Conservation (phyloP, 2,888 invertebrate species). For the Griposia aprilina region DNA sequence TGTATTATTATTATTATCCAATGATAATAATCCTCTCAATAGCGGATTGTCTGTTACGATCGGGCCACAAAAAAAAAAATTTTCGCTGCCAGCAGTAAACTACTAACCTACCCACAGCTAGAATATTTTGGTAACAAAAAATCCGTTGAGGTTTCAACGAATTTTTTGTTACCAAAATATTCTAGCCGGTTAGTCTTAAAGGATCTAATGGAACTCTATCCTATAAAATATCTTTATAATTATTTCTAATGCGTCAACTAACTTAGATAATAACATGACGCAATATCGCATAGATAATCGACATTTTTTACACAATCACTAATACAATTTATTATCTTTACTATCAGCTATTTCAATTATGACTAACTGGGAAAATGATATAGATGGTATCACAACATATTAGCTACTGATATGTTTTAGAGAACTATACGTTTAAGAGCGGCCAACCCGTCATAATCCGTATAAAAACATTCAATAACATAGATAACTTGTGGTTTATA, state of each 20-base stretch:
- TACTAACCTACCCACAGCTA: too few species aligned
- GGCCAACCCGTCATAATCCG: too few species aligned
- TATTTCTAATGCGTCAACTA: conserved; percentile 13
- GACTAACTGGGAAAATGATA: conserved; percentile 25
- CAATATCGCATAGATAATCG: conserved; percentile 15
- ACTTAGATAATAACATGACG: conserved; percentile 30
- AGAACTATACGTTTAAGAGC: too few species aligned
- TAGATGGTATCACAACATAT: too few species aligned
- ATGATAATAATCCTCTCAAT: too few species aligned
- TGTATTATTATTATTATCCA: too few species aligned
- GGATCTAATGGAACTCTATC: not conserved
- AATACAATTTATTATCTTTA: conserved; percentile 1
- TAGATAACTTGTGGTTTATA: too few species aligned
- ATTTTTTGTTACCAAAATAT: too few species aligned
- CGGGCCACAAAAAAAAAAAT: not conserved
- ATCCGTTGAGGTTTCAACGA: not conserved
- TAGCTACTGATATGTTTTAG: too few species aligned
- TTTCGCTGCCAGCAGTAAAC: not conserved
- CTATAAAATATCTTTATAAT: not conserved
- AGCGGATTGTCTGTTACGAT: not conserved
- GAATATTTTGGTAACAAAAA: too few species aligned
- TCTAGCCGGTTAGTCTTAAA: too few species aligned
- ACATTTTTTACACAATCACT: conserved; percentile 7
- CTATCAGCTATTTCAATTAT: not conserved
- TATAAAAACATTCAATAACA: too few species aligned